Percentiles rank a stretch among this genome's conserved stretches.
phyloP scores from a whole-genome alignment of 2,113 vertebrate genomes.

The Eclectus roratus region DNA sequence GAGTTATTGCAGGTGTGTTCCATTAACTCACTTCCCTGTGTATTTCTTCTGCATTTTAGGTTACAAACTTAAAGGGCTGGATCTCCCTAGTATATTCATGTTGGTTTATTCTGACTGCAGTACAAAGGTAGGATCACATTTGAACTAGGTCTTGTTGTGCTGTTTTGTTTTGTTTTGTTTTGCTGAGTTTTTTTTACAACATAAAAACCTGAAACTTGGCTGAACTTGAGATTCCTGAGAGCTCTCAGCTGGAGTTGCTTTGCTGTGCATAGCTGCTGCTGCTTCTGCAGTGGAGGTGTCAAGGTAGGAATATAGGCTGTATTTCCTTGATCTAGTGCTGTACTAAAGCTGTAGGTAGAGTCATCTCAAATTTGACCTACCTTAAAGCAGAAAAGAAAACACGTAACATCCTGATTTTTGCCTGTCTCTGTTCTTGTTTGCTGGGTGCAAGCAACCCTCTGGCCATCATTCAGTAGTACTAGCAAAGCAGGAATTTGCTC shows the following conservation, averaged over 20 bases:
- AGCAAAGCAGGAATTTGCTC: not conserved
- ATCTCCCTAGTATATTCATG: not conserved
- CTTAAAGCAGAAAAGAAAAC: not conserved
- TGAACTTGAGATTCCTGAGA: not conserved
- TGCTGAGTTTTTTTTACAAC: not conserved
- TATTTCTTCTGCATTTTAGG: conserved; percentile 12
- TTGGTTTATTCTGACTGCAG: not conserved
- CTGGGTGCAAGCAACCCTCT: not conserved
- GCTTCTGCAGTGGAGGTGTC: not conserved
- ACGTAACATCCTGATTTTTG: not conserved
- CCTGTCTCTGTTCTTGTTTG: not conserved
- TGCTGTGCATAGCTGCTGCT: not conserved
- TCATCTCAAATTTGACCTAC: not conserved
- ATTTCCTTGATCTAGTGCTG: not conserved
- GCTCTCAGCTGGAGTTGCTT: not conserved
- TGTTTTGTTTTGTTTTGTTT: not conserved
- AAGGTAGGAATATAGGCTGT: not conserved
- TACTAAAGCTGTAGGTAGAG: not conserved
- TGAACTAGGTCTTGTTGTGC: not conserved
- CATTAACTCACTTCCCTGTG: not conserved
- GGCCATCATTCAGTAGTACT: not conserved
- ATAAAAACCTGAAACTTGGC: not conserved
- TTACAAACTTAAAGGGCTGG: not conserved
- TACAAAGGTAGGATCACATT: not conserved
- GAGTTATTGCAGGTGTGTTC: conserved; percentile 48